A percentile compares a stretch with the other conserved stretches of the same genome.
These are phyloP conservation scores for Accipiter cooperii DNA, from an alignment of 2,113 vertebrate genomes.

Conservation along the genomic window DNA sequence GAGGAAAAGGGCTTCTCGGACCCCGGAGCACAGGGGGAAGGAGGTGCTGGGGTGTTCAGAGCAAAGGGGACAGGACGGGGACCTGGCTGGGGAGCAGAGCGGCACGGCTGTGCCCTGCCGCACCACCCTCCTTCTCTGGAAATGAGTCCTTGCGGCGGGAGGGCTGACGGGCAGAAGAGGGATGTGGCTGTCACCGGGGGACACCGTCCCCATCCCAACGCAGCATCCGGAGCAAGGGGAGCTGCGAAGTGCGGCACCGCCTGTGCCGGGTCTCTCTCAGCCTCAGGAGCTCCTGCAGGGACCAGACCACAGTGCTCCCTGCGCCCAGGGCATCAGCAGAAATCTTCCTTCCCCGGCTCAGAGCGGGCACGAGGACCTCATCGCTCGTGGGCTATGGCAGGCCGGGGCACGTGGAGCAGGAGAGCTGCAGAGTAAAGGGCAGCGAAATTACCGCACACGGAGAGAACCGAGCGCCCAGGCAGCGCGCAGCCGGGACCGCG, in stretches of 20 bases:
- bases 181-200: neutral
- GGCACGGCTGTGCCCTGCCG: neutral
- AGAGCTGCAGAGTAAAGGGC: neutral
- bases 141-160: neutral
- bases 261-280: neutral
- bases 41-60: neutral
- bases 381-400: neutral
- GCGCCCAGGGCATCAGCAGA: neutral
- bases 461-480: neutral
- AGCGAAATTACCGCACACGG: rapidly evolving
- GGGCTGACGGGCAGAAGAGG: neutral
- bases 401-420: neutral
- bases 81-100: neutral
- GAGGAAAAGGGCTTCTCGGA: neutral
- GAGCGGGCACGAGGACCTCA: neutral
- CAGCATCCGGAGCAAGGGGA: neutral
- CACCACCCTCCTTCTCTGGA: neutral
- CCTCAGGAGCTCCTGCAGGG: neutral
- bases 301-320: neutral
- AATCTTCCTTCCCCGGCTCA: neutral
- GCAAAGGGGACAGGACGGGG: neutral
- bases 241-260: neutral
- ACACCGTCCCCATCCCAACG: neutral
- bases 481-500: rapidly evolving
- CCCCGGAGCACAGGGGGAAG: neutral